Evolutionary conservation across 2,888 invertebrate genomes (phyloP).

Genomic region (Troides oblongomaculatus): DNA sequence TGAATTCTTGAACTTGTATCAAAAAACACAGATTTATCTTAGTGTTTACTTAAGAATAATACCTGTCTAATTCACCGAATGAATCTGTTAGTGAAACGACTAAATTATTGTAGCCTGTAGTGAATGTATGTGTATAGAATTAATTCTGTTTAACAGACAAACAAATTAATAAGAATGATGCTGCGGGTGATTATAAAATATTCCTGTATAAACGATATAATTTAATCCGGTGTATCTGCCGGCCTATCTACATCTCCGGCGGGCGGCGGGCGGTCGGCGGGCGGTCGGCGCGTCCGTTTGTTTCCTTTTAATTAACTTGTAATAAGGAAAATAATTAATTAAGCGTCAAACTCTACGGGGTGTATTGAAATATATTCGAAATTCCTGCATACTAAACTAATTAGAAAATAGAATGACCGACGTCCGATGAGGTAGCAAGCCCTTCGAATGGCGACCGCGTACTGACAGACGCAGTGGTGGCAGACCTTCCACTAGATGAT

Average conservation of each 20-base stretch:
- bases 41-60: too few relatives aligned
- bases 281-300: conserved; percentile 30
- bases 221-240: conserved; percentile 23
- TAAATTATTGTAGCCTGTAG: too few relatives aligned
- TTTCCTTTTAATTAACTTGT: conserved; percentile 42
- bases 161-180: conserved; percentile 28
- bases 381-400: neutral
- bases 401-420: too few relatives aligned
- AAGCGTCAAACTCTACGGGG: conserved; percentile 29
- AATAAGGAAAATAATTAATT: conserved; percentile 44
- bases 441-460: too few relatives aligned
- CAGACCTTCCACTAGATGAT: too few relatives aligned
- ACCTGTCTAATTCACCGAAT: too few relatives aligned
- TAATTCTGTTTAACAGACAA: conserved; percentile 28
- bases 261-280: neutral
- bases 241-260: conserved; percentile 19
- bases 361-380: neutral
- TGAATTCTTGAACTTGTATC: too few relatives aligned
- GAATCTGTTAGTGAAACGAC: too few relatives aligned
- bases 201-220: conserved; percentile 22
- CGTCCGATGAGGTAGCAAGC: too few relatives aligned
- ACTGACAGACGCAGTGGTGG: too few relatives aligned
- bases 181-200: conserved; percentile 15
- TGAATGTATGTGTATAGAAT: neutral
- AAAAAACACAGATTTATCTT: too few relatives aligned